Evolutionary conservation across 2,888 invertebrate genomes (phyloP).

Genomic region (Ennomos erosarius): DNA sequence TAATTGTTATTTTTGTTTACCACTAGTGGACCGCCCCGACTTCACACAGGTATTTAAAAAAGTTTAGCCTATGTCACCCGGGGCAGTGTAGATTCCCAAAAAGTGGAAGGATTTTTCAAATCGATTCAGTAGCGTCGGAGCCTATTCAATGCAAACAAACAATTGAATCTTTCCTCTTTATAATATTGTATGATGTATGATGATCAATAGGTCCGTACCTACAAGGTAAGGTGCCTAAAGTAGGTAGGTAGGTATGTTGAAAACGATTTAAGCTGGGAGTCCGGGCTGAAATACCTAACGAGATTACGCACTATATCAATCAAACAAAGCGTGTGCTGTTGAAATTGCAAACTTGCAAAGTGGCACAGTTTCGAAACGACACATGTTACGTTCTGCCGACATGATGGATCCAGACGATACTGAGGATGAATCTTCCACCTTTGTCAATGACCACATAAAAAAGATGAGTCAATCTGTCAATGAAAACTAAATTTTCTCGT

Average conservation of each 20-base stretch:
- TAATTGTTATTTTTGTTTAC: no score
- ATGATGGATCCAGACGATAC: conserved; percentile 8
- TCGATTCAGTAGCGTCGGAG: no score
- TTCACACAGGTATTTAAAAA: no score
- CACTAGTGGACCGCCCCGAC: no score
- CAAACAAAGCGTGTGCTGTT: conserved; percentile 71
- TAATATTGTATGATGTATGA: no score
- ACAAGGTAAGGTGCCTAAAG: no score
- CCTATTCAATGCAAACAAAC: no score
- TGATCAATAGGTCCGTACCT: no score
- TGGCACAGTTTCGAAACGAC: conserved; percentile 69
- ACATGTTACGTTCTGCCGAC: conserved; percentile 63
- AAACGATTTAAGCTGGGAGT: conserved; percentile 59
- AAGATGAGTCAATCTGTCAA: conserved; percentile 24
- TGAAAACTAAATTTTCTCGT: conserved; percentile 8
- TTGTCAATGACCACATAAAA: conserved; percentile 34
- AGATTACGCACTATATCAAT: conserved; percentile 81
- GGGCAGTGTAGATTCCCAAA: no score
- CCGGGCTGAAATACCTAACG: conserved; percentile 52
- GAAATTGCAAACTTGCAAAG: conserved; percentile 61
- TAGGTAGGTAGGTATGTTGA: conserved; percentile 42
- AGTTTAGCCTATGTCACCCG: no score
- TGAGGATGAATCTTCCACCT: conserved; percentile 37
- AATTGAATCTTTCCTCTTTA: no score
- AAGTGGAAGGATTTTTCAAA: no score